Percentiles rank a stretch among this genome's conserved stretches.
Conservation (phyloP, 2,113 vertebrate genomes). For the Phodopus roborovskii region DNA sequence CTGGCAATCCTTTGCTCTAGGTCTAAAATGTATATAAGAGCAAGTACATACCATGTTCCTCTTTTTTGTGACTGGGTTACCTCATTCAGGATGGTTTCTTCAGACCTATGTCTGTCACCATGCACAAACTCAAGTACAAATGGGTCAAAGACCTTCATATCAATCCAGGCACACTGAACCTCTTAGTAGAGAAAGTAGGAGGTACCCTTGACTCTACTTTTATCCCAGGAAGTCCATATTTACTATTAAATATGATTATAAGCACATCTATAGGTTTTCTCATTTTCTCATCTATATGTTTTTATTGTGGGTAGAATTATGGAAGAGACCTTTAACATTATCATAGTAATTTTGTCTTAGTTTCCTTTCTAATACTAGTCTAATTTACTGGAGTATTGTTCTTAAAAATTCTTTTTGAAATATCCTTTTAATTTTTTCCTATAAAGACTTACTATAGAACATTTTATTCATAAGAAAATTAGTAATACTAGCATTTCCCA, state of each 20-base stretch:
- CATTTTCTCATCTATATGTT: neutral
- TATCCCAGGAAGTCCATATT: neutral
- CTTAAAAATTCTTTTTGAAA: neutral
- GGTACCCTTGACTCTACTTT: neutral
- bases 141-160: too few species aligned
- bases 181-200: too few species aligned
- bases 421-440: neutral
- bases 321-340: neutral
- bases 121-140: too few species aligned
- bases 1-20: too few species aligned
- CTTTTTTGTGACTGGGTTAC: too few species aligned
- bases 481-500: neutral
- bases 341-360: neutral
- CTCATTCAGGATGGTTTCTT: too few species aligned
- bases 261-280: neutral
- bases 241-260: neutral
- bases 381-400: neutral
- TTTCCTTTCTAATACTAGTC: neutral
- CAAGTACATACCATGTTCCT: too few species aligned
- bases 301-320: neutral
- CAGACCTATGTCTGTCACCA: too few species aligned
- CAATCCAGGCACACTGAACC: too few species aligned
- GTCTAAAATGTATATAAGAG: too few species aligned
- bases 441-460: neutral
- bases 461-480: neutral